A percentile compares a stretch with the other conserved stretches of the same genome.
Conservation (phyloP, 2,113 vertebrate genomes). For the Boulengeromyrus knoepffleri region DNA sequence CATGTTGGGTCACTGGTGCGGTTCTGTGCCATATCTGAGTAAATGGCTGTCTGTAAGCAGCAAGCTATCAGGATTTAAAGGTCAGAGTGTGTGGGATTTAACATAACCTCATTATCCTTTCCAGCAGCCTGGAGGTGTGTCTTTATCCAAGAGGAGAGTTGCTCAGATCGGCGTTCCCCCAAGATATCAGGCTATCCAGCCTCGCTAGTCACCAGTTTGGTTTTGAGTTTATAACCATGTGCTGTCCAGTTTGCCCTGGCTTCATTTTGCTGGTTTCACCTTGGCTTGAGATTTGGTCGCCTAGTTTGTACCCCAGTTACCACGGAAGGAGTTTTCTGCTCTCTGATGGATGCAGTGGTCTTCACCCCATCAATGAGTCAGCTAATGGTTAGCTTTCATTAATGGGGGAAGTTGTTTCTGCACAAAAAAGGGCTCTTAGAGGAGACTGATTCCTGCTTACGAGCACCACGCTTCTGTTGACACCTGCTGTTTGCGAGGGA, state of each 20-base stretch:
- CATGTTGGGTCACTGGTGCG: neutral
- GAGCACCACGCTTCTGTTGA: neutral
- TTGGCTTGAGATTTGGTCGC: neutral
- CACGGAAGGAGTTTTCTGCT: neutral
- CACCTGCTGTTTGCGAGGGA: neutral
- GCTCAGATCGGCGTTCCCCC: neutral
- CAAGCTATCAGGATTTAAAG: constrained; percentile 34
- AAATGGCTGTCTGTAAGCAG: neutral
- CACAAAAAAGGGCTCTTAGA: neutral
- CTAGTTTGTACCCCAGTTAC: neutral
- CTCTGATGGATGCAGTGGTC: neutral
- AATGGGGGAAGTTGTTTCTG: neutral
- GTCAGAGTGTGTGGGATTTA: constrained; percentile 39
- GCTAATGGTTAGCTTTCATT: neutral
- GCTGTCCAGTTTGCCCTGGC: neutral
- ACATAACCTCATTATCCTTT: constrained; percentile 23
- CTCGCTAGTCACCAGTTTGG: neutral
- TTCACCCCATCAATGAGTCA: neutral
- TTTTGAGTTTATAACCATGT: neutral
- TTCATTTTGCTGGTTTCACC: neutral
- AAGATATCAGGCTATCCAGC: neutral
- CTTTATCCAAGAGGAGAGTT: constrained; percentile 10
- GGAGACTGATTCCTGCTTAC: neutral
- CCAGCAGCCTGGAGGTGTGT: constrained; percentile 15
- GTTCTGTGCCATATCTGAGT: neutral